Evolutionary conservation across 53 echinoderm and acorn worm genomes (phyloP).

Genomic region (Stichopus horrens): DNA sequence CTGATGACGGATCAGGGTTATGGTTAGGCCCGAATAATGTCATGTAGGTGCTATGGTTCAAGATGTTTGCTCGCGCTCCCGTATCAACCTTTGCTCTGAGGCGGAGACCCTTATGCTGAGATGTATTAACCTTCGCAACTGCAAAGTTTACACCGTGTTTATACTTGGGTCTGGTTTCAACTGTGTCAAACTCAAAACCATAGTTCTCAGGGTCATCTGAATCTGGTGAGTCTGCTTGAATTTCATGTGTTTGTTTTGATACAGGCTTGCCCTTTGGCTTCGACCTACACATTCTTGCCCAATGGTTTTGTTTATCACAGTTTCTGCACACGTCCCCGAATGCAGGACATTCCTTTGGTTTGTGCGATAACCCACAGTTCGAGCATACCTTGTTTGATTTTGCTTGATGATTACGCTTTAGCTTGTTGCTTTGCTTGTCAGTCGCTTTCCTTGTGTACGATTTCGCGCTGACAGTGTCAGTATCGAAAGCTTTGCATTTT

Average conservation of each 20-base stretch:
- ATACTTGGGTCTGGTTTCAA: not conserved
- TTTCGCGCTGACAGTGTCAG: not conserved
- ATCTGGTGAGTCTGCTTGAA: slow-evolving; percentile 14
- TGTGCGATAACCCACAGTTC: slow-evolving; percentile 33
- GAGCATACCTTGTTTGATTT: slow-evolving; percentile 13
- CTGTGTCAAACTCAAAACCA: slow-evolving; percentile 19
- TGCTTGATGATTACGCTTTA: not conserved
- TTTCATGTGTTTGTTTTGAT: slow-evolving; percentile 43
- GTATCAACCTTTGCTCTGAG: slow-evolving; percentile 48
- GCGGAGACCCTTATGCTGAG: slow-evolving; percentile 34
- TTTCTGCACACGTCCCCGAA: slow-evolving; percentile 50
- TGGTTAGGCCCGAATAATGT: slow-evolving; percentile 38
- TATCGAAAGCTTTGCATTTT: not conserved
- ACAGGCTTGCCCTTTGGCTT: slow-evolving; percentile 11
- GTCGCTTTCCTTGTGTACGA: not conserved
- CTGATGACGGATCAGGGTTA: not conserved
- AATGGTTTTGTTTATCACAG: slow-evolving; percentile 67
- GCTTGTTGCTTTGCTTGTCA: not conserved
- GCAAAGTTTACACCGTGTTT: slow-evolving; percentile 39
- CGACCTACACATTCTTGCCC: slow-evolving; percentile 53
- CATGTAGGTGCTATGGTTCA: slow-evolving; percentile 40
- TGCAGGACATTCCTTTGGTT: slow-evolving; percentile 58
- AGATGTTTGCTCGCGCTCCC: slow-evolving; percentile 30
- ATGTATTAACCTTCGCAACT: slow-evolving; percentile 21
- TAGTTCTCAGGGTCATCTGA: slow-evolving; percentile 22